A percentile compares a stretch with the other conserved stretches of the same genome.
phyloP scores from a whole-genome alignment of 2,797 vertebrate genomes.

The Gallinago nigripennis region DNA sequence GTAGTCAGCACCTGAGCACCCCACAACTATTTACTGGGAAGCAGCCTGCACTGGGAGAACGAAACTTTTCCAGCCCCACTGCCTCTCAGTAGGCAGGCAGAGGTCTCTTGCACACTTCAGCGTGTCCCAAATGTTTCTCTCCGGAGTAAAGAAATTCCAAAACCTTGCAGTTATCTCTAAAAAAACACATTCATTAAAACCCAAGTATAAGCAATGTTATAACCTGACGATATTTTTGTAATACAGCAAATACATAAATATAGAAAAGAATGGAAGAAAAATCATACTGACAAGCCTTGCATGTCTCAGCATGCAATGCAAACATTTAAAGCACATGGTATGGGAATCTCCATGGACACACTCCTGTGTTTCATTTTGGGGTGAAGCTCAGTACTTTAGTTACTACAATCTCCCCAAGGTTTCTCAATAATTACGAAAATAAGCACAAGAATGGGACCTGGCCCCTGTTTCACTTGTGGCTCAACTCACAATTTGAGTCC shows the following conservation, averaged over 20 bases:
- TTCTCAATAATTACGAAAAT: background rate
- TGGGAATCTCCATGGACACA: background rate
- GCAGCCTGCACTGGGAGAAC: background rate
- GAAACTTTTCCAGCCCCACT: background rate
- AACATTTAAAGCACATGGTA: background rate
- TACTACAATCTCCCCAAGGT: background rate
- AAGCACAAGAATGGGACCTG: background rate
- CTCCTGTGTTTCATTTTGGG: background rate
- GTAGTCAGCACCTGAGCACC: background rate
- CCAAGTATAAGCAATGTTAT: background rate
- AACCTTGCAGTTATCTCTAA: background rate
- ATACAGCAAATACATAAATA: background rate
- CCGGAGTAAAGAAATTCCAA: background rate
- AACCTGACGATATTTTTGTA: background rate
- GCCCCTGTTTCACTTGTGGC: background rate
- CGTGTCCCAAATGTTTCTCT: accelerated
- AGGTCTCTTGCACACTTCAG: background rate
- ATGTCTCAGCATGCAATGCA: background rate
- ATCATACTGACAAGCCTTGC: background rate
- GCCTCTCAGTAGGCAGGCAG: background rate
- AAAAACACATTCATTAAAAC: background rate
- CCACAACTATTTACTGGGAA: background rate
- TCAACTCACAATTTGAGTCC: background rate
- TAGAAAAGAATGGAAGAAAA: background rate
- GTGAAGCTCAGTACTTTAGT: background rate